phyloP scores from a whole-genome alignment of 1,140 invertebrate species.

The Trinorchestia longiramus region DNA sequence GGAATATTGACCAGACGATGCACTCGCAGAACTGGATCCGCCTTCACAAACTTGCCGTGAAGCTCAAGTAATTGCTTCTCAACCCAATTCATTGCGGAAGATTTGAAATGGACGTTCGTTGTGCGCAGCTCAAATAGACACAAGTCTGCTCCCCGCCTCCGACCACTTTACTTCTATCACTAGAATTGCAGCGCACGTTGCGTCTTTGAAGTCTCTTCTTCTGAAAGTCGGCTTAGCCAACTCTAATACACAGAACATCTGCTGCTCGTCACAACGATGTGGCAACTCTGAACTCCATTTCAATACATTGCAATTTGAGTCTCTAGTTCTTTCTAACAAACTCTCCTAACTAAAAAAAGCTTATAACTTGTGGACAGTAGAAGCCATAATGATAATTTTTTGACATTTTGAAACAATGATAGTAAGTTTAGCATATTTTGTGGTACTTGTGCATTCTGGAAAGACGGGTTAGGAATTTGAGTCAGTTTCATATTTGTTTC shows the following conservation, averaged over 20 bases:
- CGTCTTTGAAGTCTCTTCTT: constrained; percentile 1
- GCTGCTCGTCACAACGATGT: neutral
- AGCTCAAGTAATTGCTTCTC: constrained; percentile 46
- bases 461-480: neutral
- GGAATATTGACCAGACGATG: constrained; percentile 53
- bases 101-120: constrained; percentile 34
- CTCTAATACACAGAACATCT: neutral
- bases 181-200: neutral
- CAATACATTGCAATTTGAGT: neutral
- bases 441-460: neutral
- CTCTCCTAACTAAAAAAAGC: neutral
- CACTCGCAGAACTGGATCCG: neutral
- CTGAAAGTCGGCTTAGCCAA: neutral
- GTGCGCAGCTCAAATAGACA: constrained; percentile 47
- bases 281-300: neutral
- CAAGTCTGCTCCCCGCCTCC: constrained; percentile 1
- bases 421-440: neutral
- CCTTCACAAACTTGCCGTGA: constrained; percentile 28
- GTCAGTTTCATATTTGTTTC: neutral
- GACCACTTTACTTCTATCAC: neutral
- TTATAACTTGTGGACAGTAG: neutral
- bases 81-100: constrained; percentile 43
- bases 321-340: neutral
- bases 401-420: neutral
- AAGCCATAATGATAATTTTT: neutral